These are phyloP conservation scores for Plumapathes pennacea DNA, from an alignment of 92 coral and sea anemone genomes.

Conservation along the genomic window DNA sequence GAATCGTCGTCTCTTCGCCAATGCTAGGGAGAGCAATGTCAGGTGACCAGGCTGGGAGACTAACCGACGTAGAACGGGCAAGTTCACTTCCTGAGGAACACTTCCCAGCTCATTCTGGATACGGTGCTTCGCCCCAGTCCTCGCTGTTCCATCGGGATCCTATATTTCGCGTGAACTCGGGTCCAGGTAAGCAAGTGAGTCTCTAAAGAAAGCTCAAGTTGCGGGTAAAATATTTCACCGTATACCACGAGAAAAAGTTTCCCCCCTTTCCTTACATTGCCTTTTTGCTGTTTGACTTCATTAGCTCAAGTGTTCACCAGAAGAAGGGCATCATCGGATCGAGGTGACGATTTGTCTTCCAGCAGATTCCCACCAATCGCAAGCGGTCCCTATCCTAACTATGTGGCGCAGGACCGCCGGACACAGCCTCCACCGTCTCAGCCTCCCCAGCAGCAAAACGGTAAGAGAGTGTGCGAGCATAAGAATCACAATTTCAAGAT, in stretches of 20 bases:
- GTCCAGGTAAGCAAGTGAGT: constrained; percentile 30
- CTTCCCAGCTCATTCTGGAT: constrained; percentile 6
- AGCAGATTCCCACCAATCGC: constrained; percentile 55
- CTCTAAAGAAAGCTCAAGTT: background rate
- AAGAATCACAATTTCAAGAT: no score
- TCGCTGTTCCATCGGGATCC: constrained; percentile 17
- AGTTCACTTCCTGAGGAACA: constrained; percentile 62
- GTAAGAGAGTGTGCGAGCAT: no score
- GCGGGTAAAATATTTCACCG: background rate
- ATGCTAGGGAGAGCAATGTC: constrained; percentile 42
- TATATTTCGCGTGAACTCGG: constrained; percentile 19
- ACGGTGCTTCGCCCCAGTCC: constrained; percentile 18
- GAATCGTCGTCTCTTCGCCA: constrained; percentile 66
- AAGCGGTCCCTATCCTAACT: constrained; percentile 79
- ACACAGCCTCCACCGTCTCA: constrained; percentile 7
- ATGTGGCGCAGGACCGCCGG: constrained; percentile 38
- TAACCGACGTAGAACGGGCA: constrained; percentile 50
- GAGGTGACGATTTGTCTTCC: background rate
- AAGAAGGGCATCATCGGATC: constrained; percentile 41
- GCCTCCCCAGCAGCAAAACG: no score
- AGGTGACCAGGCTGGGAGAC: constrained; percentile 42
- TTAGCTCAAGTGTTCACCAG: background rate
- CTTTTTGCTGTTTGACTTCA: no score
- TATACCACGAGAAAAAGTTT: no score
- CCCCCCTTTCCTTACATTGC: no score